phyloP scores from a whole-genome alignment of 1,140 invertebrate species.

The Plutomurus gul region DNA sequence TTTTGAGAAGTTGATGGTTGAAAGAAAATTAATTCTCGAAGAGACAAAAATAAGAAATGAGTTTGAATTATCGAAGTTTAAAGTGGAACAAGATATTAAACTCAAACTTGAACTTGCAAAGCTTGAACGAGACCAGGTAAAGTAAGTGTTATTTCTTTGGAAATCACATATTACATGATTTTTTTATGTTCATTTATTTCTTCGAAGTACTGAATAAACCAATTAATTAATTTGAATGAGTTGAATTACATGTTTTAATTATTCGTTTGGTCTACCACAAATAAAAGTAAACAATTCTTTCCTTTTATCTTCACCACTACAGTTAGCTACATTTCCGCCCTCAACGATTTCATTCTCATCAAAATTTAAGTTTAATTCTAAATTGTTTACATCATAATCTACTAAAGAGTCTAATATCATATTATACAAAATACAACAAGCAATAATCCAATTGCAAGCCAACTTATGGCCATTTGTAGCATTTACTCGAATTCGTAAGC shows the following conservation, averaged over 20 bases:
- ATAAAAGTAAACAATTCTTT: too few species aligned
- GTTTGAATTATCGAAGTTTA: neutral
- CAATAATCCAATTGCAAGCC: slow-evolving; percentile 20
- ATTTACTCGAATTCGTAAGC: slow-evolving; percentile 1
- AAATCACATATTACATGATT: neutral
- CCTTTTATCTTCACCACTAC: too few species aligned
- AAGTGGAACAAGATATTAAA: neutral
- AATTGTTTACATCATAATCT: neutral
- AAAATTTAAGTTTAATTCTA: neutral
- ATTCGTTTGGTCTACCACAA: too few species aligned
- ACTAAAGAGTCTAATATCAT: neutral
- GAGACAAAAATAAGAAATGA: neutral
- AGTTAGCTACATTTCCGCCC: neutral
- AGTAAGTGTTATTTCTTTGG: neutral
- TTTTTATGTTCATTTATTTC: neutral
- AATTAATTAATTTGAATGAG: too few species aligned
- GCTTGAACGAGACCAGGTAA: neutral
- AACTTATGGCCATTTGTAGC: neutral
- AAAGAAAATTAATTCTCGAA: neutral
- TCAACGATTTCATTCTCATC: neutral
- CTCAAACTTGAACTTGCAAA: neutral
- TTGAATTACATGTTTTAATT: too few species aligned
- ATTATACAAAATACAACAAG: slow-evolving; percentile 33
- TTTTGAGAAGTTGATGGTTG: neutral
- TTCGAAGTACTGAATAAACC: neutral